Conservation (phyloP, 2,888 invertebrate genomes). For the Phytoseiulus persimilis region DNA sequence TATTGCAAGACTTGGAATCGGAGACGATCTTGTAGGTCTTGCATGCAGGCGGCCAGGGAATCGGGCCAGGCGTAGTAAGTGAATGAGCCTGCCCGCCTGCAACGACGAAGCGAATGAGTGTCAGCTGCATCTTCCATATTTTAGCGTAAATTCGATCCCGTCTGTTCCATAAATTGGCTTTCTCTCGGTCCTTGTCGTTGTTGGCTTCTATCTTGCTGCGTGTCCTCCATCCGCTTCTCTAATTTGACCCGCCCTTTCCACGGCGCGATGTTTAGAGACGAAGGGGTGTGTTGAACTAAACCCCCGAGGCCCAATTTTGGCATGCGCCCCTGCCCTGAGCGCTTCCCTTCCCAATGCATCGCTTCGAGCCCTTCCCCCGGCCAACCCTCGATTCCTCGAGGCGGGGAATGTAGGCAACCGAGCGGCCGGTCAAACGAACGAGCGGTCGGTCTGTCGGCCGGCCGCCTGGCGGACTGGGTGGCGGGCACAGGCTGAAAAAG, state of each 20-base stretch:
- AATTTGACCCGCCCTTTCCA: not conserved
- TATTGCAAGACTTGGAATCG: not conserved
- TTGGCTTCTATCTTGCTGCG: not conserved
- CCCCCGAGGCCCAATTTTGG: not conserved
- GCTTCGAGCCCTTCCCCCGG: not conserved
- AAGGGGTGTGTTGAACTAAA: not conserved
- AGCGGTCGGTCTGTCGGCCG: no score
- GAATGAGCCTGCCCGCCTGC: not conserved
- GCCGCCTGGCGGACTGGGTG: not conserved
- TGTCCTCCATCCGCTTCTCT: not conserved
- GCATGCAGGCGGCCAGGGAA: not conserved
- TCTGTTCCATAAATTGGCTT: not conserved
- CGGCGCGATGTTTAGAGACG: not conserved
- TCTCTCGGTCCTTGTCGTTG: not conserved
- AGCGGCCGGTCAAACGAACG: not conserved
- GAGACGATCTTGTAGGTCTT: not conserved
- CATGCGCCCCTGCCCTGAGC: not conserved
- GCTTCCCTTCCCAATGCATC: not conserved
- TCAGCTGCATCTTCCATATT: conserved; percentile 5
- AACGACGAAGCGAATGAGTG: not conserved
- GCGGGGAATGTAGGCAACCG: not conserved
- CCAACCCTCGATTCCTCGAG: not conserved
- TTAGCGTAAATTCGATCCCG: conserved; percentile 5
- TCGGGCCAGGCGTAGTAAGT: not conserved
- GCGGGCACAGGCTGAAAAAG: not conserved